Conservation (phyloP, 2,797 vertebrate genomes). For the Alcedo atthis region DNA sequence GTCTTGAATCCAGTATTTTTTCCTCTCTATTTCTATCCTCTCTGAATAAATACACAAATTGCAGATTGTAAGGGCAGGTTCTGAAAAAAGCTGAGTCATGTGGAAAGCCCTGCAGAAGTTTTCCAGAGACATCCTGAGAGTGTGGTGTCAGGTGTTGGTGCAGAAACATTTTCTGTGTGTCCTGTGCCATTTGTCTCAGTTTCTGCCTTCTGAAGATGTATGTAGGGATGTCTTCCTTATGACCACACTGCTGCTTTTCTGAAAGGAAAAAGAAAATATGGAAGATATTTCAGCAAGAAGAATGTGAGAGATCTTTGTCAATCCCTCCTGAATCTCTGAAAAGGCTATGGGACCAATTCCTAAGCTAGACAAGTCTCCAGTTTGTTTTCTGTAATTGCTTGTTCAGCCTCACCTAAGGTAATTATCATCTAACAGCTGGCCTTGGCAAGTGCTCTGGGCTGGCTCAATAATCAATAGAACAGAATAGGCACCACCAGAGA, state of each 20-base stretch:
- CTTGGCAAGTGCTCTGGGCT: neutral
- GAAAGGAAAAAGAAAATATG: neutral
- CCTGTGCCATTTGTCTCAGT: accelerated
- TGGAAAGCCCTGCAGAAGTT: neutral
- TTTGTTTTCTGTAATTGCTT: neutral
- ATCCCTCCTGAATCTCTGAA: neutral
- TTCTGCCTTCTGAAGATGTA: neutral
- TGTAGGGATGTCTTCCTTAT: neutral
- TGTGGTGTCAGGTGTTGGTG: neutral
- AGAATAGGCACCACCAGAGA: neutral
- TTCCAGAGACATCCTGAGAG: neutral
- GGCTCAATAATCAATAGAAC: neutral
- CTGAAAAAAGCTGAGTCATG: neutral
- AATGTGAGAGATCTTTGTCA: neutral
- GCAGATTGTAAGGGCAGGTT: neutral
- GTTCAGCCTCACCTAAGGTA: neutral
- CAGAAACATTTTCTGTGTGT: neutral
- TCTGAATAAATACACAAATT: neutral
- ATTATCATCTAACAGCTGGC: neutral
- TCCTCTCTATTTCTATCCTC: neutral
- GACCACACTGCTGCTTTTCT: neutral
- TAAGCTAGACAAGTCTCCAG: neutral
- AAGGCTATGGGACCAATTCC: neutral
- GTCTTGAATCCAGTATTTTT: neutral
- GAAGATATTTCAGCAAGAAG: neutral